Percentiles rank a stretch among this genome's conserved stretches.
Evolutionary conservation across 2,113 vertebrate species (phyloP).

Genomic region (Callopanchax toddi): DNA sequence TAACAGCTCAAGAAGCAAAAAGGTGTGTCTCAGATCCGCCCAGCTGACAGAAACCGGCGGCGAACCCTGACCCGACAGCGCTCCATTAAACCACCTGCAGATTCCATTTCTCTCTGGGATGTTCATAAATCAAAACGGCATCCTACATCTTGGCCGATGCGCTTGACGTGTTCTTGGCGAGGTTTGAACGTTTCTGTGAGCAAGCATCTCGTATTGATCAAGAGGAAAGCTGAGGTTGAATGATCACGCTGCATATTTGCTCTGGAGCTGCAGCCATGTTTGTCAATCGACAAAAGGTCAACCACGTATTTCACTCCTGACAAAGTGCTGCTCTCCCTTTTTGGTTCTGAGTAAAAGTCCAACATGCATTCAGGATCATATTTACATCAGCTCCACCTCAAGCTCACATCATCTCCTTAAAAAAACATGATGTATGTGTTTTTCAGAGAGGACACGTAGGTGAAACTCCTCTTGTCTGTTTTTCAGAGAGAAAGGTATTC

Average conservation of each 20-base stretch:
- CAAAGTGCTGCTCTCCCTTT: constrained; percentile 30
- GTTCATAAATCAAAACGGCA: constrained; percentile 31
- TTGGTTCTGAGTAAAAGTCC: constrained; percentile 35
- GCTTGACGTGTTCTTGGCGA: constrained; percentile 43
- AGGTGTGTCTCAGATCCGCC: no score
- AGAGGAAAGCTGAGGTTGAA: constrained; percentile 24
- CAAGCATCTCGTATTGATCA: constrained; percentile 40
- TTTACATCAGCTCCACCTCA: constrained; percentile 30
- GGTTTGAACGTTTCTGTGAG: constrained; percentile 6
- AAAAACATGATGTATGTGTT: constrained; percentile 68
- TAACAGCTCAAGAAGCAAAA: no score
- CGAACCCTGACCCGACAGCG: constrained; percentile 15
- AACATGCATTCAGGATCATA: constrained; percentile 14
- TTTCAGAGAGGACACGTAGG: constrained; percentile 62
- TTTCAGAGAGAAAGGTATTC: constrained; percentile 64
- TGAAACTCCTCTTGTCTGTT: constrained; percentile 60
- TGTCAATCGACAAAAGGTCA: constrained; percentile 64
- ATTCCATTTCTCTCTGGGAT: constrained; percentile 27
- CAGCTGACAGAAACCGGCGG: constrained; percentile 25
- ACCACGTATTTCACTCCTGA: constrained; percentile 53
- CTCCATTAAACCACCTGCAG: constrained; percentile 23
- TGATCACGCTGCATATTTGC: constrained; percentile 40
- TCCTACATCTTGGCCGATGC: constrained; percentile 9
- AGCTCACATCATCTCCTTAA: constrained; percentile 31
- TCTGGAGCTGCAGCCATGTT: constrained; percentile 45